phyloP scores from a whole-genome alignment of 2,113 vertebrate species.

The Astur gentilis region DNA sequence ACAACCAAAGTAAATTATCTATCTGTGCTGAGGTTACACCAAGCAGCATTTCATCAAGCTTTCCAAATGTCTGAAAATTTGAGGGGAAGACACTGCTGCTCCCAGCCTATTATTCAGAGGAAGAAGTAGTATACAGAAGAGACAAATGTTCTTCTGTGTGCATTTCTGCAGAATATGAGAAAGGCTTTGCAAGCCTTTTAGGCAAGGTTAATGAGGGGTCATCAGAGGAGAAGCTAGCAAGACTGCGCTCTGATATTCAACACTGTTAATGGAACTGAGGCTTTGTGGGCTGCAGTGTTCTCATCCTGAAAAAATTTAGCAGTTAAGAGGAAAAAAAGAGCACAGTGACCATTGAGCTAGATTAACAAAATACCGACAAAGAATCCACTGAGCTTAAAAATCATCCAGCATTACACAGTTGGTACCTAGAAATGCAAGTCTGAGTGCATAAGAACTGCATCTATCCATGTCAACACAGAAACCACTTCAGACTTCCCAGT shows the following conservation, averaged over 20 bases:
- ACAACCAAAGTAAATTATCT: neutral
- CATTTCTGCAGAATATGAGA: slow-evolving; percentile 26
- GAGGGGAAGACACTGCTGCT: neutral
- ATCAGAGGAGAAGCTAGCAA: slow-evolving; percentile 44
- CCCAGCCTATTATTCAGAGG: neutral
- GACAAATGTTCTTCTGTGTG: slow-evolving; percentile 53
- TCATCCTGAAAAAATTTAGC: slow-evolving; percentile 56
- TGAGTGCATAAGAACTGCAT: neutral
- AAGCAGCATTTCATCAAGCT: neutral
- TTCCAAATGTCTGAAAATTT: neutral
- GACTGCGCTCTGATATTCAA: neutral
- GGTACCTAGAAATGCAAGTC: neutral
- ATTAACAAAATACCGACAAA: slow-evolving; percentile 42
- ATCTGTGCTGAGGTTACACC: neutral
- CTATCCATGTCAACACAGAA: neutral
- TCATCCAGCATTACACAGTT: neutral
- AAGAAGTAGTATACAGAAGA: slow-evolving; percentile 34
- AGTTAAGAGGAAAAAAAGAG: slow-evolving; percentile 24
- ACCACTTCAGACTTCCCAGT: neutral
- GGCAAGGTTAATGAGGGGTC: slow-evolving; percentile 56
- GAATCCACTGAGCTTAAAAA: slow-evolving; percentile 25
- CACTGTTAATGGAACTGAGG: slow-evolving; percentile 32
- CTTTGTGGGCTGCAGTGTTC: slow-evolving; percentile 45
- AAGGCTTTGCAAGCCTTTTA: slow-evolving; percentile 39
- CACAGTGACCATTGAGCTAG: slow-evolving; percentile 6